Evolutionary conservation across 2,113 vertebrate genomes (phyloP).

Genomic region (Gymnarchus niloticus): DNA sequence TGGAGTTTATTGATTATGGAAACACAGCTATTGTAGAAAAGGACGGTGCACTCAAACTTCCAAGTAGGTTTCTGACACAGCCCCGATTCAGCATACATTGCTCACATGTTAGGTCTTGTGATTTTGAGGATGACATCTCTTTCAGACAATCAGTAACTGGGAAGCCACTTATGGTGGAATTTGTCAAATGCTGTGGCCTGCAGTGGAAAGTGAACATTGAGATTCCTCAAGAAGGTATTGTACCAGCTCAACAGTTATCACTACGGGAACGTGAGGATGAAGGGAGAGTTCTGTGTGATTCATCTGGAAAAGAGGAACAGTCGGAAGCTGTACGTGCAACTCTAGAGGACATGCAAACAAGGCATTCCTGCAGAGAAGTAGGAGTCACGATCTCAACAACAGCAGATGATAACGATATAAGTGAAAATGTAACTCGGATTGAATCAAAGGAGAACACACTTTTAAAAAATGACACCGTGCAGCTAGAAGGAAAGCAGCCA

Average conservation of each 20-base stretch:
- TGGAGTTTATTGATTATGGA: conserved; percentile 86
- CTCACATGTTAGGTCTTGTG: conserved; percentile 53
- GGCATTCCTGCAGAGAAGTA: neutral
- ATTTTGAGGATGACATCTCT: conserved; percentile 35
- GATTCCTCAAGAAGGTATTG: conserved; percentile 39
- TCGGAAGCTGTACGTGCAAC: neutral
- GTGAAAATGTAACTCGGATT: neutral
- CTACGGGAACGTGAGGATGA: neutral
- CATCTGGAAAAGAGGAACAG: neutral
- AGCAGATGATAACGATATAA: neutral
- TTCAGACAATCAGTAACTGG: conserved; percentile 55
- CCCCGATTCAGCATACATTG: conserved; percentile 68
- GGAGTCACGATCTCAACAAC: neutral
- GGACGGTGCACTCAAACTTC: conserved; percentile 60
- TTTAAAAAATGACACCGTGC: neutral
- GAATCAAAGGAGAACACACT: neutral
- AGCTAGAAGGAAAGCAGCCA: neutral
- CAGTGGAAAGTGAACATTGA: conserved; percentile 68
- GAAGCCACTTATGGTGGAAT: conserved; percentile 63
- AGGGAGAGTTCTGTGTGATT: neutral
- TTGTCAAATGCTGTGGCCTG: conserved; percentile 54
- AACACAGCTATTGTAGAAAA: conserved; percentile 56
- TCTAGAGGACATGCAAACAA: neutral
- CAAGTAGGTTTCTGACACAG: conserved; percentile 53
- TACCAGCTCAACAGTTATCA: neutral